Conservation (phyloP, 2,888 invertebrate genomes). For the Steinernema hermaphroditum region DNA sequence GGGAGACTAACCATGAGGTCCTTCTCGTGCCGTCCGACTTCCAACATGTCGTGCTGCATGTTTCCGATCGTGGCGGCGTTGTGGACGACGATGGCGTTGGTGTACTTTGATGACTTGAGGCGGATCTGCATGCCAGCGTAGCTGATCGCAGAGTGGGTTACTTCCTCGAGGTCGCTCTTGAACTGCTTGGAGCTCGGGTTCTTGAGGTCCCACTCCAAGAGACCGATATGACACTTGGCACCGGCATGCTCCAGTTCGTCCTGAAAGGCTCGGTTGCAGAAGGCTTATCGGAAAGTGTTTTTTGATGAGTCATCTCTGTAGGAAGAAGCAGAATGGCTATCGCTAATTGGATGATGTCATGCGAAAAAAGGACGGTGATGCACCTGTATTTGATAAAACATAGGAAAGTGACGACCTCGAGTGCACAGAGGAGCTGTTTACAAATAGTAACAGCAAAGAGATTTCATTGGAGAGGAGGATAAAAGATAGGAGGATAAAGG, state of each 20-base stretch:
- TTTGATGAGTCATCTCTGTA: neutral
- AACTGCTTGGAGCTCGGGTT: slow-evolving; percentile 21
- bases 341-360: slow-evolving; percentile 28
- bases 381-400: no score
- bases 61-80: slow-evolving; percentile 34
- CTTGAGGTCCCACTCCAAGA: slow-evolving; percentile 26
- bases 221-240: slow-evolving; percentile 16
- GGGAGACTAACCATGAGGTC: slow-evolving; percentile 4
- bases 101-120: slow-evolving; percentile 30
- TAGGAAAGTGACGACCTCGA: no score
- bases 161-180: slow-evolving; percentile 16
- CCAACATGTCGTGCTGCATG: slow-evolving; percentile 30
- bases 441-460: no score
- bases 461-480: no score
- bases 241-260: slow-evolving; percentile 16
- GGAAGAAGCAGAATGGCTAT: neutral
- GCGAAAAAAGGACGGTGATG: no score
- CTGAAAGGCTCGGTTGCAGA: neutral
- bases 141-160: slow-evolving; percentile 28
- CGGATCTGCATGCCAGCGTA: slow-evolving; percentile 25
- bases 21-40: slow-evolving; percentile 8
- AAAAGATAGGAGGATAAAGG: no score
- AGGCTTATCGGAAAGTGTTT: neutral
- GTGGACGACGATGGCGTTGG: slow-evolving; percentile 32
- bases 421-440: no score